Conservation (phyloP, 2,888 invertebrate genomes). For the Drosophila ochracea region DNA sequence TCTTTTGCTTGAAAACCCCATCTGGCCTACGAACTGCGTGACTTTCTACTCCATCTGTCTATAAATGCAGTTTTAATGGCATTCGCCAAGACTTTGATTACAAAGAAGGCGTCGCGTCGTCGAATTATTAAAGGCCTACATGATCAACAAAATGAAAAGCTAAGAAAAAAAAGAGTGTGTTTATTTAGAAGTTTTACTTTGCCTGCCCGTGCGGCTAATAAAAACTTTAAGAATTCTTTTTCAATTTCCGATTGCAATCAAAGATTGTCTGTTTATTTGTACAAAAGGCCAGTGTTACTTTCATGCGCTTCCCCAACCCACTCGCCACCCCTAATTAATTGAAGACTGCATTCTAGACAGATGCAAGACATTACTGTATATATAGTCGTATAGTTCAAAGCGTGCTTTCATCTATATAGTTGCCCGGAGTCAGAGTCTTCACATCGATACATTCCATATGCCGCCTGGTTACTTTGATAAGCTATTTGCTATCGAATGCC, state of each 20-base stretch:
- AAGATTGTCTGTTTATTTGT: slow-evolving; percentile 73
- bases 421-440: not conserved
- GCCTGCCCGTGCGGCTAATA: slow-evolving; percentile 44
- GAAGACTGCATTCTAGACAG: slow-evolving; percentile 31
- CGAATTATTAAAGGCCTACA: slow-evolving; percentile 44
- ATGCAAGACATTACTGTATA: slow-evolving; percentile 27
- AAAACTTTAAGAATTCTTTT: slow-evolving; percentile 55
- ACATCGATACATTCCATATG: slow-evolving; percentile 51
- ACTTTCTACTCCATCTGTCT: slow-evolving; percentile 8
- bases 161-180: slow-evolving; percentile 31
- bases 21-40: slow-evolving; percentile 8
- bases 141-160: slow-evolving; percentile 19
- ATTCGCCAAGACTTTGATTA: slow-evolving; percentile 43
- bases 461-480: slow-evolving; percentile 42
- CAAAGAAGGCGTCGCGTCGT: slow-evolving; percentile 44
- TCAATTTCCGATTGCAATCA: slow-evolving; percentile 72
- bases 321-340: not conserved
- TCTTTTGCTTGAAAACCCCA: not conserved
- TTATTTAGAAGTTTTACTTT: slow-evolving; percentile 20
- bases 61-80: slow-evolving; percentile 57
- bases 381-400: slow-evolving; percentile 44
- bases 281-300: slow-evolving; percentile 41
- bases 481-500: slow-evolving; percentile 42
- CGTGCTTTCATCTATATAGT: slow-evolving; percentile 48
- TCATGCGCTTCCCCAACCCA: slow-evolving; percentile 1